Evolutionary conservation across 2,113 vertebrate species (phyloP), one percentile per base, ranked within the genome.

Genomic region (Polyodon spathula): DNA sequence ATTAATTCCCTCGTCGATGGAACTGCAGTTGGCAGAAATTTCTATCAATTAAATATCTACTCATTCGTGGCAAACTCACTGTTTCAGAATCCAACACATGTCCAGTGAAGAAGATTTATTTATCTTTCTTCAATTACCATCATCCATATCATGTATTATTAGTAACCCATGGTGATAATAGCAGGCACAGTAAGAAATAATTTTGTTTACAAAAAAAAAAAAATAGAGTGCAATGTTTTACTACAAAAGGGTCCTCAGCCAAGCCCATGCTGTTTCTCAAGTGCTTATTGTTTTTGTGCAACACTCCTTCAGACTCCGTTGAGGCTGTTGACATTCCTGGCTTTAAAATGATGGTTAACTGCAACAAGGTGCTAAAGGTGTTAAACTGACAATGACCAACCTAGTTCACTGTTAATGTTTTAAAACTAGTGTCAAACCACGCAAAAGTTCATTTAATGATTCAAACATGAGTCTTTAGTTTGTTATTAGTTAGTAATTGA

Each of bases 41-140:
- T 43, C 55, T 58, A 16, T 11, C 16, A 17, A 41, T 58, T 27
- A 6, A 17, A 58, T 39, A 43, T 43, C 8, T 58, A 44, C 8
- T 58, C 42, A 42, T 58, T 58, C n/a, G 41, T 50, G 12, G 15
- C 11, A 39, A 14, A 44, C 38, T 53, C 58, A 63, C 16, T 43
- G 51, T 42, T 54, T 52, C 59, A 54, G 58, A 37, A 40, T 17
- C 43, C 50, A 40, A 50, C 42, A n/a, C 9, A 50, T 5, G 8
- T 43, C 44, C 54, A 39, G 56, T 4, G 63, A 40, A 37, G 54
- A 56, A 50, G 52, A 46, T 61, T 53, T 44, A 52, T 66, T 63
- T 63, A 63, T 66, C 56, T 62, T 68, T 61, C 38, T 50, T 17
- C 70, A 68, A 75, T 75, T 72, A 64, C 64, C 65, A 63, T 72